Base-by-base conservation (phyloP, 2,888 invertebrate species). In the Imbricaverruca yamaguchii region DNA sequence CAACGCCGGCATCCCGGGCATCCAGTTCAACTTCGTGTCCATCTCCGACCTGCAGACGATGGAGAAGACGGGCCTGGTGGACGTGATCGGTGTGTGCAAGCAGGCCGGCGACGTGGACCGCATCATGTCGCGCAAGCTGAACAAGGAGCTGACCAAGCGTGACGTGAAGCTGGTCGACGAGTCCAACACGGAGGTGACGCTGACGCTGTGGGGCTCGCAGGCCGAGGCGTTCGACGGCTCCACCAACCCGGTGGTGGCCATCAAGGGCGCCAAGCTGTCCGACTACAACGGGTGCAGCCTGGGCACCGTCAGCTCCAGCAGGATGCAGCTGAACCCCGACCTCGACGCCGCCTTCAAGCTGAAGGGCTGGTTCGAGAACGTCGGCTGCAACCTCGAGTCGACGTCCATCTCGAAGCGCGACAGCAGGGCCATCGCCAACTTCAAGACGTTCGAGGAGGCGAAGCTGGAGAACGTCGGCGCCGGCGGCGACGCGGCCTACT, bases 161-260 rank as follows among this genome's bases (percentile, higher is more conserved):
- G 98, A 98, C 84, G 85, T 98, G 9, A 91, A 91, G 7, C 87
- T 99, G 9, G 93, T 98, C 0, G 99, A 99, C 87, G 91, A 92
- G 83, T 92, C 94, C 23, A 92, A 92, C 81, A 91, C 92, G 67
- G 92, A 92, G 83, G 92, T 93, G 86, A 88, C 88, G n/a, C 86
- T 98, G 8, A 97, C 97, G 0, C 87, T 99, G 0, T 99, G 99
- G 99, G 96, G 95, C 7, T 90, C 89, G 61, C 93, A 94, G 86
- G 97, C 98, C 0, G 93, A 94, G 85, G 91, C 91, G 82, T 98
- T 98, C 87, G 92, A 93, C 85, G 92, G 91, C 0, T 89, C 89
- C 81, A 89, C 90, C 10, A 91, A 93, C 85, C 95, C 97, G 3
- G 92, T 98, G 0, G 86, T 99, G 61, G 93, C 94, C 25, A 90